Evolutionary conservation across 1,140 invertebrate species (phyloP).

Genomic region (Pseudomyrmex gracilis): DNA sequence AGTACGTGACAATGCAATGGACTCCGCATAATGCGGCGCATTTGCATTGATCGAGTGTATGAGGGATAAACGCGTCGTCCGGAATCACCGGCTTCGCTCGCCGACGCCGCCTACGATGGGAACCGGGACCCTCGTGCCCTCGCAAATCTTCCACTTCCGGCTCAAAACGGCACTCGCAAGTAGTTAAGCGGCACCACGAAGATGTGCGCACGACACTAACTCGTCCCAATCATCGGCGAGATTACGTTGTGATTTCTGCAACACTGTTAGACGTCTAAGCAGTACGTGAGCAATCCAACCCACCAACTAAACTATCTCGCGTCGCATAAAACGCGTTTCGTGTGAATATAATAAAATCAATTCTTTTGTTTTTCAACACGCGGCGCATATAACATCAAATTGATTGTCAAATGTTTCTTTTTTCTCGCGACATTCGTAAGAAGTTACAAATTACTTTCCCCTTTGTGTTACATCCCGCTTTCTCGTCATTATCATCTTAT

Average conservation of each 20-base stretch:
- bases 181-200: constrained; percentile 48
- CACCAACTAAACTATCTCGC: not conserved
- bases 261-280: not conserved
- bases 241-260: constrained; percentile 35
- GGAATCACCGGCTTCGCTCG: constrained; percentile 27
- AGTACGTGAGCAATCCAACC: not conserved
- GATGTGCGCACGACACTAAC: constrained; percentile 40
- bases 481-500: constrained; percentile 45
- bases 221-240: constrained; percentile 34
- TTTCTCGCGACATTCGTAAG: not conserved
- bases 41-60: constrained; percentile 44
- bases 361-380: too few relatives aligned
- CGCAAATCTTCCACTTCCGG: constrained; percentile 73
- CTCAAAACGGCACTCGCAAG: constrained; percentile 57
- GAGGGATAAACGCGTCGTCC: constrained; percentile 13
- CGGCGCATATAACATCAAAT: too few relatives aligned
- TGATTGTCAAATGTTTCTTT: too few relatives aligned
- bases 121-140: constrained; percentile 44
- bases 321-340: not conserved
- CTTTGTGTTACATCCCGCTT: not conserved
- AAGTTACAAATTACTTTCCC: constrained; percentile 12
- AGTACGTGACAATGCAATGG: constrained; percentile 28
- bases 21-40: constrained; percentile 14
- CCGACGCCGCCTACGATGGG: constrained; percentile 44
- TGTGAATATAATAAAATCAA: too few relatives aligned